phyloP scores from a whole-genome alignment of 2,888 invertebrate species.

The Cantharis flavilabris region DNA sequence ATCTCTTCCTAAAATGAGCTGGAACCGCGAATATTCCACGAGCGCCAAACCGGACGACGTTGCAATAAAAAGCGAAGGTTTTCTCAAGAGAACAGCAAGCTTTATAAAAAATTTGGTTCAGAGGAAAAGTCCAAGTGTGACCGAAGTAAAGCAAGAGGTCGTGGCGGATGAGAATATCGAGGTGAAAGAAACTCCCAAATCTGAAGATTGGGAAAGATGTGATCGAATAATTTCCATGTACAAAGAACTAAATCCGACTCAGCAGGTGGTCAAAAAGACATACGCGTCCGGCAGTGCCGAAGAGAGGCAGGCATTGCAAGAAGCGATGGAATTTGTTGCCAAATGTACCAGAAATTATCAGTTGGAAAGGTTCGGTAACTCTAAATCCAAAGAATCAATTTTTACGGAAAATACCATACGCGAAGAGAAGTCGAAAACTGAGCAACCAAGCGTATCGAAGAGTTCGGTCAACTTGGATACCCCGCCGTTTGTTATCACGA shows the following conservation, averaged over 20 bases:
- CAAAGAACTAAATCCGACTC: slow-evolving; percentile 4
- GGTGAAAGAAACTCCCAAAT: background rate
- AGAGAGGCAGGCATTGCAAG: slow-evolving; percentile 1
- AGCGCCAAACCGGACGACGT: background rate
- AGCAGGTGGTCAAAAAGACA: background rate
- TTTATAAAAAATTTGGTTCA: background rate
- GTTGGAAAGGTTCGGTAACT: background rate
- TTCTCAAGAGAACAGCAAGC: background rate
- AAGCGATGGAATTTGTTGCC: slow-evolving; percentile 1
- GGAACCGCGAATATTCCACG: background rate
- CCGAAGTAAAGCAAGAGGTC: background rate
- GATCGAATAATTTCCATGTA: slow-evolving; percentile 4
- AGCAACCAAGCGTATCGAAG: background rate
- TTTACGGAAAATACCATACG: background rate
- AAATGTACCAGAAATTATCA: background rate
- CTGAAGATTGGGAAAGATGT: slow-evolving; percentile 6
- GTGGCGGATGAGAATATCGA: background rate
- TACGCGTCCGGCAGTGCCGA: background rate
- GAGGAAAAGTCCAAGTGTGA: background rate
- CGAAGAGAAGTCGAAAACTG: background rate
- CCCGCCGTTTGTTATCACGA: background rate
- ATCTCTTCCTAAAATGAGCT: background rate
- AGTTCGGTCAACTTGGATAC: background rate
- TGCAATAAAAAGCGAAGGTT: background rate
- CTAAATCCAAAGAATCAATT: background rate